Evolutionary conservation across 1,140 invertebrate species (phyloP), one percentile per base, ranked within the genome.

Genomic region (Tenebrio molitor): DNA sequence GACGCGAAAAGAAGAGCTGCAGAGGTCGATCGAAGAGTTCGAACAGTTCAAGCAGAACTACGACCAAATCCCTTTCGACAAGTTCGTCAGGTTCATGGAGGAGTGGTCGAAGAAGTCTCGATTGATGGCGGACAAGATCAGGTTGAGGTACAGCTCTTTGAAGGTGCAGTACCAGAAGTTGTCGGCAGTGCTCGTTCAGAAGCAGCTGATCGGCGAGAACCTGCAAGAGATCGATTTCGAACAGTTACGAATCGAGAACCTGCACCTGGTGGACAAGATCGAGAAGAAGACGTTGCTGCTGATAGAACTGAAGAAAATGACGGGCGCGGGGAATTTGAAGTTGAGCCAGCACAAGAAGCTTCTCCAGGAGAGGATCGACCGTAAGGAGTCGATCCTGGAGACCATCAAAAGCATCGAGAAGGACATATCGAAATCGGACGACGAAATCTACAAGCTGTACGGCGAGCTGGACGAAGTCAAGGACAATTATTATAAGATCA

Each of bases 161-260:
- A 25, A 25, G 15, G 12, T 33, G 1, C 50, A 58, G 15, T 33
- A 58, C 23, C 10, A 25, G 2, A 58, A 58, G 8, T 0, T 58
- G 3, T 34, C 50, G 10, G n/a, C 21, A 12, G n/a, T 29, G 6
- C 23, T 58, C 2, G 23, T 10, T 14, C 23, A 58, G 1, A 58
- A 58, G 10, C 21, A 25, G 15, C 25, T 29, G 25, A 29, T 29
- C 25, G 50, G 50, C 3, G 50, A 58, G 8, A 29, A 58, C 14
- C 23, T 58, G n/a, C 21, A 25, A 29, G 50, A 58, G 12, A 58
- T 58, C 21, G 50, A 58, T 58, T 58, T 58, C 23, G 50, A 58
- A 33, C 6, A 29, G 12, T 23, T 58, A 1, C 1, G 5, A 25
- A 14, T 25, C 8, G 50, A 25, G 1, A 58, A 50, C 17, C 1